These are phyloP conservation scores for Poeciliopsis gracilis DNA, from an alignment of 2,797 vertebrate genomes.

Conservation along the genomic window DNA sequence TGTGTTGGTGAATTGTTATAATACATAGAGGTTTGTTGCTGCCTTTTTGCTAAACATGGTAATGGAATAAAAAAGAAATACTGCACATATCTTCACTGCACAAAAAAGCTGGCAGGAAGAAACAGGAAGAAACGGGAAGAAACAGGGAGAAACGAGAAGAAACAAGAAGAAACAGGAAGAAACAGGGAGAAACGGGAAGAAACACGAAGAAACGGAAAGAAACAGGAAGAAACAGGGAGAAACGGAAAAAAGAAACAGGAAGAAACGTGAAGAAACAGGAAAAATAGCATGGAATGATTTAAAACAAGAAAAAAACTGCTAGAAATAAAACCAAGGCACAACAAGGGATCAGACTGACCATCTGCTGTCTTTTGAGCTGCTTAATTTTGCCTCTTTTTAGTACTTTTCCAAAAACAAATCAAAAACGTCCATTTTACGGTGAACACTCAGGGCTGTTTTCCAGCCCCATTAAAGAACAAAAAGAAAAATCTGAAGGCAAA, in stretches of 20 bases:
- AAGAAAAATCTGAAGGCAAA: not conserved
- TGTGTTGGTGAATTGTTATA: not conserved
- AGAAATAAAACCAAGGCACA: slow-evolving; percentile 23
- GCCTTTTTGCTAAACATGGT: not conserved
- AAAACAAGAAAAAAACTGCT: slow-evolving; percentile 24
- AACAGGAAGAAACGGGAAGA: slow-evolving; percentile 22
- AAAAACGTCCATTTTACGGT: not conserved
- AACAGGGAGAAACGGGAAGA: slow-evolving; percentile 23
- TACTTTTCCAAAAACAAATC: not conserved
- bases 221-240: slow-evolving; percentile 21
- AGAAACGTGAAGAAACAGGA: slow-evolving; percentile 6
- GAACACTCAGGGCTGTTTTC: not conserved
- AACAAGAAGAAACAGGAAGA: slow-evolving; percentile 23
- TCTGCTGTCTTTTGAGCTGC: not conserved
- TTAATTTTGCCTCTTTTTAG: not conserved
- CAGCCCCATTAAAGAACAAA: not conserved
- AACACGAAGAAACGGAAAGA: not conserved
- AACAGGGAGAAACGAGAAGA: slow-evolving; percentile 24
- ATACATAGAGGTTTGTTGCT: not conserved
- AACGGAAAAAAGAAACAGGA: not conserved
- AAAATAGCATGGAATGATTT: slow-evolving; percentile 49
- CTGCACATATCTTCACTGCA: slow-evolving; percentile 20
- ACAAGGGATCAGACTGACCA: not conserved
- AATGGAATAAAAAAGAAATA: slow-evolving; percentile 10
- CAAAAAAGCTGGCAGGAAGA: not conserved